Conservation (phyloP, 2,888 invertebrate genomes). For the Idaea aversata region DNA sequence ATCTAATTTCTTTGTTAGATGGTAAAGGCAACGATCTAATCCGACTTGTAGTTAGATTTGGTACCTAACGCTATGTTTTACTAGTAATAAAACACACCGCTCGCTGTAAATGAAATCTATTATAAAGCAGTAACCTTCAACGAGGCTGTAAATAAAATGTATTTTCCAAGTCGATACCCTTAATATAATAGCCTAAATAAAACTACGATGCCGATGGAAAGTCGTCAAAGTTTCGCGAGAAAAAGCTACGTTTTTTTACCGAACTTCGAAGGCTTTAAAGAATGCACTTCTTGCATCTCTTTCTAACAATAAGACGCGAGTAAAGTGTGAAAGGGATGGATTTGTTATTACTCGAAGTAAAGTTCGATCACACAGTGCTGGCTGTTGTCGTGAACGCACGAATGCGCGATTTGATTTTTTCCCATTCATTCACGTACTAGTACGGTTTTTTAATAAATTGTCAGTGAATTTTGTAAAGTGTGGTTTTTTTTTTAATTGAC, state of each 20-base stretch:
- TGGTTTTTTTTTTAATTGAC: neutral
- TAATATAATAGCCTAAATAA: neutral
- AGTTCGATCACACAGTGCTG: neutral
- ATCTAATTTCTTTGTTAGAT: too few species aligned
- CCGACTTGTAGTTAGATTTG: too few species aligned
- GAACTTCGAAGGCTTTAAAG: constrained; percentile 1
- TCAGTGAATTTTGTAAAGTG: neutral
- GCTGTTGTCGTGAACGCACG: neutral
- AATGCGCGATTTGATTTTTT: neutral
- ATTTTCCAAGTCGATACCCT: neutral
- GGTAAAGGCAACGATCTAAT: too few species aligned
- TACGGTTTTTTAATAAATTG: neutral
- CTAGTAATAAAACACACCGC: too few species aligned
- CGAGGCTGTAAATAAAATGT: neutral
- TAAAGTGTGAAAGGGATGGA: neutral
- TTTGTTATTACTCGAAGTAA: neutral
- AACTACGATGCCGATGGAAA: neutral
- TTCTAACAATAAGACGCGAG: neutral
- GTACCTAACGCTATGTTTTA: too few species aligned
- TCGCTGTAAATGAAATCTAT: too few species aligned
- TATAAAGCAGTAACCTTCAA: neutral
- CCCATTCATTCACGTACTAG: neutral
- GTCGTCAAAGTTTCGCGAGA: constrained; percentile 25
- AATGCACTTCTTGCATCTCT: neutral
- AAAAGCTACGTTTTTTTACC: constrained; percentile 30